These are phyloP conservation scores for Eurystomus gularis DNA, from an alignment of 2,113 vertebrate genomes.

Conservation along the genomic window DNA sequence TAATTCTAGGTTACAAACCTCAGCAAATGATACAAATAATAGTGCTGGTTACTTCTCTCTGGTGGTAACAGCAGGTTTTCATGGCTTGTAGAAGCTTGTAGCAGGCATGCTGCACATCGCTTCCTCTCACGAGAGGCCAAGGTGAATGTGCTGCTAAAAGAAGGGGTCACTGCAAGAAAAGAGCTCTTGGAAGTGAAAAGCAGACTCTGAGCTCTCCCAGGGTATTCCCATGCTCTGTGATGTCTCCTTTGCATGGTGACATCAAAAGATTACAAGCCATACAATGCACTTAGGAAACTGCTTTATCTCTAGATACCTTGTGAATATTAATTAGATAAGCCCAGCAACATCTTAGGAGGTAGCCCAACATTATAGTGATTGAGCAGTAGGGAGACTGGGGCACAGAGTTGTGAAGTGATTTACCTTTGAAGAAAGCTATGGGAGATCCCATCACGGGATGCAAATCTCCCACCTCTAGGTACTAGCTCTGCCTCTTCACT, in stretches of 20 bases:
- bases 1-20: slow-evolving; percentile 59
- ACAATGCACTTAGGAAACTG: background rate
- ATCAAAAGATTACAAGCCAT: background rate
- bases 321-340: background rate
- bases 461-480: background rate
- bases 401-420: background rate
- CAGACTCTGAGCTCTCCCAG: background rate
- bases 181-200: background rate
- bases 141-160: background rate
- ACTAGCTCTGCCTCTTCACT: background rate
- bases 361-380: background rate
- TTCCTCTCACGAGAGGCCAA: background rate
- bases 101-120: background rate
- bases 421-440: background rate
- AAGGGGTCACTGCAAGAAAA: background rate
- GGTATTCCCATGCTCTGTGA: background rate
- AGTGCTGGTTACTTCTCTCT: slow-evolving; percentile 31
- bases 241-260: background rate
- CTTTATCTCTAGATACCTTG: background rate
- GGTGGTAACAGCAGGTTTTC: slow-evolving; percentile 28
- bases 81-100: background rate
- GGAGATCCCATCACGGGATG: background rate
- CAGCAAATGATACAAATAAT: slow-evolving; percentile 48
- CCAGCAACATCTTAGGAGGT: background rate
- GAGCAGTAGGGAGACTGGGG: background rate